Base-by-base conservation (phyloP, 2,113 vertebrate genomes). In the Oceanites oceanicus region DNA sequence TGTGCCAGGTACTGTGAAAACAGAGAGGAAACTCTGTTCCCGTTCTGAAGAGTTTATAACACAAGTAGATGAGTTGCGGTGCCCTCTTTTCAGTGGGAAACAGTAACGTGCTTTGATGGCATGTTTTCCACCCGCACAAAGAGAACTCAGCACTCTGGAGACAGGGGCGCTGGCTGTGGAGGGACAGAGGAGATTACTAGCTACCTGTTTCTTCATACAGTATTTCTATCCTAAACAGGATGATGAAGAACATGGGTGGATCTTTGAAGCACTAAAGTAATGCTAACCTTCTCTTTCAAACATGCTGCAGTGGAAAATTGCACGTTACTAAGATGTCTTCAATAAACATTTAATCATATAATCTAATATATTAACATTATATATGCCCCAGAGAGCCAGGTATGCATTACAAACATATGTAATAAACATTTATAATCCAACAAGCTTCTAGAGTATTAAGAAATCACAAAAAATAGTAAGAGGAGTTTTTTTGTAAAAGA, bases 51-150 rank as follows among this genome's bases (percentile, higher is more conserved):
- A 44, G 58, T 32, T 90, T 70, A 5, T 30, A 62, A 18, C 17
- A 10, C 2, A 19, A 32, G 10, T 2, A 20, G 61, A 25, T 29
- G 72, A 26, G 75, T 26, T 76, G 2, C 53, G 80, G n/a, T 40
- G 25, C 18, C 25, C 53, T 44, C 19, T 96, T 91, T 95, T 88
- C 96, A 75, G 79, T 63, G 88, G 96, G 87, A 85, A 47, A 30
- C 7, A 22, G 22, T 7, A 3, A 45, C 61, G 94, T 89, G 66
- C 84, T 92, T 78, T 78, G 62, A 9, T 70, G 90, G 73, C 72
- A 11, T 45, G 70, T 42, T 95, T 79, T 52, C 62, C 62, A 55
- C 30, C 40, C 42, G 40, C 58, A 9, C 22, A 6, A 65, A 55
- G 20, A 62, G 83, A 72, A 34, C 40, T 92, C 59, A 42, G 40